Evolutionary conservation across 2,797 vertebrate species (phyloP), one percentile per base, ranked within the genome.

Genomic region (Ispidina lecontei): DNA sequence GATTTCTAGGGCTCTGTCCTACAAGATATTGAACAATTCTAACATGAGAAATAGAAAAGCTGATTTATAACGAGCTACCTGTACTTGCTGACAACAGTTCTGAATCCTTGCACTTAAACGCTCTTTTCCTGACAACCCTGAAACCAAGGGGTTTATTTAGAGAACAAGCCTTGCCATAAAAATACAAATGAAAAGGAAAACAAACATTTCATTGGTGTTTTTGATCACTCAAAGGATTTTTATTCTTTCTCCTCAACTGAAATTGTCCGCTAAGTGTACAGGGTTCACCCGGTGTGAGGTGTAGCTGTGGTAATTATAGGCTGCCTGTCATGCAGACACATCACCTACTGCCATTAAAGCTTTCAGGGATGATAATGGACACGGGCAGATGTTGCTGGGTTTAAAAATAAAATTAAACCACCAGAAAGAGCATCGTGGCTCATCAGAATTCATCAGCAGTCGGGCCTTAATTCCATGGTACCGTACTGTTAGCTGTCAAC

Each of bases 401-500:
- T 95, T 88, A 87, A 90, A 95, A 96, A 87, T 77, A 91, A 94
- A 93, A 70, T 29, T 18, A 84, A 92, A 64, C n/a, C 80, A 89
- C 54, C 71, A 81, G 82, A 91, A 93, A 56, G 37, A 69, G 41
- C 7, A 16, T 80, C 87, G 91, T 91, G 95, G 52, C 93, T 92
- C 91, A 73, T 84, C 93, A 87, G 89, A 95, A 97, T 97, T 97
- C 95, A 95, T 95, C 75, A 96, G 84, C 86, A 85, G 43, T 14
- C 4, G 13, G 84, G 86, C 52, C 90, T 97, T 91, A 96, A 96
- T 97, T 97, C 95, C 58, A 75, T 70, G 79, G 89, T 84, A 83
- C 96, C 86, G 95, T 90, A 90, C 95, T 91, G 89, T 79, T 98
- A 97, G 96, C 97, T 98, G 97, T 97, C 97, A 98, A 64, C 97